A percentile compares a stretch with the other conserved stretches of the same genome.
These are phyloP conservation scores for Melozone crissalis DNA, from an alignment of 2,113 vertebrate species.

Conservation along the genomic window DNA sequence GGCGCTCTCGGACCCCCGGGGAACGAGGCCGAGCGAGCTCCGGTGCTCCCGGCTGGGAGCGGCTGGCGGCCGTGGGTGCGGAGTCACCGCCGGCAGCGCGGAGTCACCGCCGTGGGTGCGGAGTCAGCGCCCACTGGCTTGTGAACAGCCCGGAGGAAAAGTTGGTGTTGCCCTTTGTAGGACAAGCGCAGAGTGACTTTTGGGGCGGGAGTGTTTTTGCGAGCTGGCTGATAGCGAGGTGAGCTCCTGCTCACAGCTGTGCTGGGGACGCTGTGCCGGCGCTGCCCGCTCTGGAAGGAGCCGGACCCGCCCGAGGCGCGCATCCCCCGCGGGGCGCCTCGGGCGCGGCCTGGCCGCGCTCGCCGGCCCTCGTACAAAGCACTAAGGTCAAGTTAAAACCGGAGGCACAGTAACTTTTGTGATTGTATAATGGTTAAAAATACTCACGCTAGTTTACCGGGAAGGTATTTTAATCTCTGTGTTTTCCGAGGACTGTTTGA, in stretches of 20 bases:
- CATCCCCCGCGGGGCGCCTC: neutral
- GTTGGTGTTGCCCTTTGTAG: neutral
- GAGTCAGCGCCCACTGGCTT: neutral
- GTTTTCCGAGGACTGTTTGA: neutral
- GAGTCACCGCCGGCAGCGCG: neutral
- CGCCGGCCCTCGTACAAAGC: fast-evolving
- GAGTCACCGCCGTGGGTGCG: neutral
- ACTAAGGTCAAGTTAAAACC: neutral
- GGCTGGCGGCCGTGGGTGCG: neutral
- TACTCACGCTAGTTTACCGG: neutral
- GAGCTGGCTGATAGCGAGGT: neutral
- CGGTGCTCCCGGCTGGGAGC: neutral
- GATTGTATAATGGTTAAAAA: conserved; percentile 58
- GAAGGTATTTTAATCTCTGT: conserved; percentile 59
- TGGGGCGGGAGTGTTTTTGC: neutral
- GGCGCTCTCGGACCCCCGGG: neutral
- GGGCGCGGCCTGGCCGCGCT: neutral
- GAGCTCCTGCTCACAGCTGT: neutral
- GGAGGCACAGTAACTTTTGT: neutral
- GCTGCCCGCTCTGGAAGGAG: neutral
- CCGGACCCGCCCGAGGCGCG: neutral
- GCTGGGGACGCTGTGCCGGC: neutral
- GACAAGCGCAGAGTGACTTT: neutral
- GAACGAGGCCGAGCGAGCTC: neutral
- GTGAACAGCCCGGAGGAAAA: neutral